Evolutionary conservation across 2,113 vertebrate genomes (phyloP).

Genomic region (Pteronura brasiliensis): DNA sequence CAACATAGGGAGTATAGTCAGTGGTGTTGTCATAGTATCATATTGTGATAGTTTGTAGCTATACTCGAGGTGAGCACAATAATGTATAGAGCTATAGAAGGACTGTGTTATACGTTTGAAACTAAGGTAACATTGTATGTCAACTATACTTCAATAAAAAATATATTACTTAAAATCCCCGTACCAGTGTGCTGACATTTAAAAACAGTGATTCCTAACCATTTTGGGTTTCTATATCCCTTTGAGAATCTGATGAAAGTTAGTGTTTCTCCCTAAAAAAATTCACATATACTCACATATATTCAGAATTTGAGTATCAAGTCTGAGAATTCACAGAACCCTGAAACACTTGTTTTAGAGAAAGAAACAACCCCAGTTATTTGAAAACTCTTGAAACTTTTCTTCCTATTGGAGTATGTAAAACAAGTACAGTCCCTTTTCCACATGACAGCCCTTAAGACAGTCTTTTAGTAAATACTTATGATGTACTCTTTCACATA

Average conservation of each 20-base stretch:
- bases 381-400: slow-evolving; percentile 23
- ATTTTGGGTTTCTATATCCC: neutral
- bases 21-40: neutral
- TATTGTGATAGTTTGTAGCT: neutral
- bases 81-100: neutral
- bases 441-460: neutral
- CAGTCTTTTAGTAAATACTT: neutral
- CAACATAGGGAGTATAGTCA: neutral
- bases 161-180: neutral
- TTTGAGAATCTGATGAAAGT: neutral
- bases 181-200: neutral
- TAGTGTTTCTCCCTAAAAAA: slow-evolving; percentile 15
- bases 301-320: neutral
- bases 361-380: neutral
- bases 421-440: neutral
- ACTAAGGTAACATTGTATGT: neutral
- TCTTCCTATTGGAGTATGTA: neutral
- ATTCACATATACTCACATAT: neutral
- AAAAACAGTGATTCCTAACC: neutral
- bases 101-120: neutral
- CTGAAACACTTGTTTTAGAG: neutral
- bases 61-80: neutral
- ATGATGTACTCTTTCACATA: neutral
- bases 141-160: neutral
- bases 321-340: neutral